Base-by-base conservation (phyloP, 2,113 vertebrate genomes). In the Heptranchias perlo region DNA sequence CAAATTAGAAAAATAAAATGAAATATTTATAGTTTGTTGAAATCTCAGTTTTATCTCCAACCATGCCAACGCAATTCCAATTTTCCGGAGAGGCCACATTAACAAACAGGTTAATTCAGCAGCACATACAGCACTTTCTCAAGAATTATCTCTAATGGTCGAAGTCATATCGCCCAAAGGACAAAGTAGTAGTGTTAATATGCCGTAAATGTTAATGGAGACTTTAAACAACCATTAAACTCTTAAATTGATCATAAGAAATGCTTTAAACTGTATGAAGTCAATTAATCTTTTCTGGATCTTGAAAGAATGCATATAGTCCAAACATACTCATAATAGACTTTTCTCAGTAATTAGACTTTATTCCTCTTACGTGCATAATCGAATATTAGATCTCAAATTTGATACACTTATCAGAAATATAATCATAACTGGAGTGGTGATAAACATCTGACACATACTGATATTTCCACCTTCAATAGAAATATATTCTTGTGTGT, bases 211-310 rank as follows among this genome's bases (percentile, higher is more conserved):
- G 97, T 97, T 97, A 97, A 97, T 97, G 65, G 94, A 95, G 94
- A 69, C 11, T 95, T 95, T 95, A 95, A 95, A 95, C 94, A 96
- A 97, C 96, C 97, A 96, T 97, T 97, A 96, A 97, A 96, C 96
- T 95, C 96, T 96, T 96, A 96, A 97, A 97, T 97, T 95, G 97
- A 97, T 96, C 97, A 96, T 96, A 97, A 97, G 97, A 97, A 97
- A 97, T 96, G 97, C 96, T 97, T 96, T 97, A 97, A 97, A 97
- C 96, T 96, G 96, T 96, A 96, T 96, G 96, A 96, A 96, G 96
- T 97, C 97, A 96, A 97, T 97, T 97, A 97, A 96, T 96, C 78
- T 97, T 97, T 97, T 97, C 94, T 52, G 28, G 64, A 69, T 44
- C 65, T 95, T 95, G 65, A 95, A 95, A 95, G 94, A 95, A 95